These are phyloP conservation scores for Copidosoma floridanum DNA, from an alignment of 1,140 invertebrate genomes.

Conservation along the genomic window DNA sequence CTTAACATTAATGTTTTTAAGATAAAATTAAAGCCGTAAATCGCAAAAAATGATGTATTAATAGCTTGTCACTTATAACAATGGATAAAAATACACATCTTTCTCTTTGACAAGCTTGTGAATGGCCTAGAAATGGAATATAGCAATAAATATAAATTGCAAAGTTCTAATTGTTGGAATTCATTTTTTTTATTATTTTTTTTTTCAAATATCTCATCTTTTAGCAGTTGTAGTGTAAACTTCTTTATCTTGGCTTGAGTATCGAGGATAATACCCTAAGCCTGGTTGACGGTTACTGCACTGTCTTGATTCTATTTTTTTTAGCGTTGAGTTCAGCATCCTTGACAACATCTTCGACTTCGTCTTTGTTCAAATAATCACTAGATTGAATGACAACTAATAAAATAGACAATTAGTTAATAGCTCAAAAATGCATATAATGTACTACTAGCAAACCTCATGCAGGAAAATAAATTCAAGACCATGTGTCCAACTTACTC, in stretches of 20 bases:
- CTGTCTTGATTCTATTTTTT: constrained; percentile 86
- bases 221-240: constrained; percentile 92
- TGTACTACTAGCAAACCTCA: constrained; percentile 3
- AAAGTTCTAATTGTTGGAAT: constrained; percentile 18
- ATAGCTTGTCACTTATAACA: too few species aligned
- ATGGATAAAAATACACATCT: too few species aligned
- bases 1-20: too few species aligned
- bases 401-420: constrained; percentile 34
- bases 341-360: constrained; percentile 99
- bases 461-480: too few species aligned
- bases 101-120: too few species aligned
- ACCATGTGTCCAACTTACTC: constrained; percentile 73
- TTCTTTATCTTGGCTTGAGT: constrained; percentile 98
- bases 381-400: constrained; percentile 98
- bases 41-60: too few species aligned
- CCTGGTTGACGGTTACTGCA: constrained; percentile 95
- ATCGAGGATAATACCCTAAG: constrained; percentile 95
- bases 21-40: too few species aligned
- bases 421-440: neutral
- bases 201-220: constrained; percentile 74
- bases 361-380: constrained; percentile 97
- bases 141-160: constrained; percentile 15
- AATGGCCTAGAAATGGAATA: too few species aligned
- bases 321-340: constrained; percentile 96
- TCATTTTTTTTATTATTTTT: constrained; percentile 1